These are phyloP conservation scores for Chionoecetes opilio DNA, from an alignment of 1,140 invertebrate genomes.

Conservation along the genomic window DNA sequence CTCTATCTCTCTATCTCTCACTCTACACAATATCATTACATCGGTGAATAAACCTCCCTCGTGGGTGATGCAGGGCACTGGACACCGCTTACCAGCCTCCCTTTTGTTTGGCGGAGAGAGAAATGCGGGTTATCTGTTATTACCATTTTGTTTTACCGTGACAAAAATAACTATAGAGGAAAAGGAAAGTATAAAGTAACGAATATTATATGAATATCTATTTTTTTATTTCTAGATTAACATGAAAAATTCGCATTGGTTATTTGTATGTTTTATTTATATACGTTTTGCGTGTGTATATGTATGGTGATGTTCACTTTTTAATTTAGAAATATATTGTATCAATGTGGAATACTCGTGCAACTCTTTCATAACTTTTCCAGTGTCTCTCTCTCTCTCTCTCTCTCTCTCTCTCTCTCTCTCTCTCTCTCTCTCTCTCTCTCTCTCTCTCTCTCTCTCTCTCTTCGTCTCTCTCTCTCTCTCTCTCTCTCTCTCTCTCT, in stretches of 20 bases:
- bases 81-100: background rate
- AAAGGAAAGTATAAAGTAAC: background rate
- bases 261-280: background rate
- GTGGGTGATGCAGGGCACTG: background rate
- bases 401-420: background rate
- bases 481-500: constrained; percentile 15
- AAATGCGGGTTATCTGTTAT: background rate
- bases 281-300: background rate
- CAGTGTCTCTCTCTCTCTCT: background rate
- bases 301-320: background rate
- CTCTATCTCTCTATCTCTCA: background rate
- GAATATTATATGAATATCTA: too few relatives aligned
- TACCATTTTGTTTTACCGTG: background rate
- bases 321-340: constrained; percentile 13
- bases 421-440: constrained; percentile 40
- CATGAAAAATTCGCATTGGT: background rate
- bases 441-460: background rate
- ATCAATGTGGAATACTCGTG: background rate
- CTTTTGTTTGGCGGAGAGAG: constrained; percentile 28
- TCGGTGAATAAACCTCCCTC: constrained; percentile 6
- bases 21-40: constrained; percentile 9
- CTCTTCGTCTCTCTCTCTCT: too few relatives aligned
- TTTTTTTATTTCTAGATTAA: too few relatives aligned
- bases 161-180: background rate
- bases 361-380: constrained; percentile 10